Percentiles rank a stretch among this genome's conserved stretches.
These are phyloP conservation scores for Thrips palmi DNA, from an alignment of 1,140 invertebrate genomes.

Conservation along the genomic window DNA sequence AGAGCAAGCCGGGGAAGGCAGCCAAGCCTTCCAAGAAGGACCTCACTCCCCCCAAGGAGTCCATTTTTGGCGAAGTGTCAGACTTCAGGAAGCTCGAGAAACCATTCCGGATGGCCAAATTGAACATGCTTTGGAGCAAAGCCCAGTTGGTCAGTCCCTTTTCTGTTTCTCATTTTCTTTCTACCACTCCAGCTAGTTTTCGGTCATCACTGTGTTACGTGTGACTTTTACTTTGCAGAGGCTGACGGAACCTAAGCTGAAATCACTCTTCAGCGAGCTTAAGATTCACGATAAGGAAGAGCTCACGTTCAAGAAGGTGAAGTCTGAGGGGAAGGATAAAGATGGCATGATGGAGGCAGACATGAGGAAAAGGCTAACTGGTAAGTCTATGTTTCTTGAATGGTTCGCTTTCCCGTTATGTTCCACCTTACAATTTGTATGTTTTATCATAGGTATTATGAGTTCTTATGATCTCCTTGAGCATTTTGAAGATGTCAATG, in stretches of 20 bases:
- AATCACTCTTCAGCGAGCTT: constrained; percentile 69
- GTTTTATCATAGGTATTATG: constrained; percentile 42
- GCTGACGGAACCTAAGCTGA: constrained; percentile 63
- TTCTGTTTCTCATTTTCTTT: not conserved
- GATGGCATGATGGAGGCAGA: constrained; percentile 71
- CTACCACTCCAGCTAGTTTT: not conserved
- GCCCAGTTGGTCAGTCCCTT: constrained; percentile 46
- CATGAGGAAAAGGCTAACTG: constrained; percentile 57
- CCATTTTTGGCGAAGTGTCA: no score
- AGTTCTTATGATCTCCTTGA: constrained; percentile 61
- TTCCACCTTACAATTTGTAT: constrained; percentile 4
- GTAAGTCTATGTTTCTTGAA: constrained; percentile 20
- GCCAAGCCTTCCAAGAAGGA: no score
- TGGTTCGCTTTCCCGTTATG: constrained; percentile 2
- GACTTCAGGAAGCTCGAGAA: constrained; percentile 42
- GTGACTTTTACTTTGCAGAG: constrained; percentile 33
- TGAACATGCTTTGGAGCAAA: constrained; percentile 69
- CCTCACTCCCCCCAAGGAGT: no score
- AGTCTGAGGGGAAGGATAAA: constrained; percentile 64
- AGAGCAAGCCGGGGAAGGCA: no score
- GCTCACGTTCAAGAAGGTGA: constrained; percentile 59
- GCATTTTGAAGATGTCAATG: constrained; percentile 50
- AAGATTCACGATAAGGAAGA: constrained; percentile 88
- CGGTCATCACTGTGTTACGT: not conserved
- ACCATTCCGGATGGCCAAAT: constrained; percentile 67